Base-by-base conservation (phyloP, 2,797 vertebrate genomes). In the Diceros bicornis region DNA sequence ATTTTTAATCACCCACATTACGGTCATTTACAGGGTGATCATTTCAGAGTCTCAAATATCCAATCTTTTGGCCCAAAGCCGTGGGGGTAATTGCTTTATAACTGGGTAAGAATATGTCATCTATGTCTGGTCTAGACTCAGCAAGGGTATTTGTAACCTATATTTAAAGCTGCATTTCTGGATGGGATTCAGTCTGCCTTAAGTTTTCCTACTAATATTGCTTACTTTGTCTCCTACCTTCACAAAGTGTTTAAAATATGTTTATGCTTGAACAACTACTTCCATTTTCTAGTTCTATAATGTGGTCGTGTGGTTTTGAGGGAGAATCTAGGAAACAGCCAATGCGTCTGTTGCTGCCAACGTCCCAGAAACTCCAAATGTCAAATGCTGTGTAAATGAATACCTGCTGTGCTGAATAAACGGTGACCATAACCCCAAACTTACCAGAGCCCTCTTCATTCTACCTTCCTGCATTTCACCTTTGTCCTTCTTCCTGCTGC, bases 21-120 rank as follows among this genome's bases (percentile, higher is more conserved):
- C 52, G 74, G 97, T 97, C 89, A 77, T 94, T 98, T 93, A 95
- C 97, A 95, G 94, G 97, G 96, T 98, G 98, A 98, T 98, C 92
- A 0, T 97, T 98, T 98, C 97, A 97, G 95, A 97, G 95, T 91
- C 97, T 98, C 98, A 97, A 96, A 97, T 98, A 98, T 95, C 95
- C 90, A 84, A 96, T 97, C 95, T 97, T 98, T 96, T 97, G 98
- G 96, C 77, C 52, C 74, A 95, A 97, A 97, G 98, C 97, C 92
- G 93, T 97, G 96, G 47, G 75, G 95, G 84, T 98, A 98, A 98
- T 97, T 98, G 95, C 93, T 98, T 98, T 98, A 98, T 98, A 97
- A 97, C 97, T 97, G 96, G 93, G 94, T 88, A 89, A 96, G 97
- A 64, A 52, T 91, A 86, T 95, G 96, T 86, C 98, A 97, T 96